These are phyloP conservation scores for Odocoileus virginianus DNA, from an alignment of 2,113 vertebrate genomes.

Conservation along the genomic window DNA sequence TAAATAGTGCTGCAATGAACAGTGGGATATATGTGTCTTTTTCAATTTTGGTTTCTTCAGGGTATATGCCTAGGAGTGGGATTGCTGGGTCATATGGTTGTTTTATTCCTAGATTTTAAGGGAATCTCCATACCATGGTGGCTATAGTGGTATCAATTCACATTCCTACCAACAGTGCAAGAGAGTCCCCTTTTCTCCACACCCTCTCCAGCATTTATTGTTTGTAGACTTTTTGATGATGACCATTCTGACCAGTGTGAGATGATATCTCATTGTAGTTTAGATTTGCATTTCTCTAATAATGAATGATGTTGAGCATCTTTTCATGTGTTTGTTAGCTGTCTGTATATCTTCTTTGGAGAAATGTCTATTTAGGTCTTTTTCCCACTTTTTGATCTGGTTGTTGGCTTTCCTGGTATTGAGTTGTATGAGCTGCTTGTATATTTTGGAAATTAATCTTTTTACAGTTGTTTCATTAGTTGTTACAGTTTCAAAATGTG, in stretches of 20 bases:
- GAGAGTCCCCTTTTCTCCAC: background rate
- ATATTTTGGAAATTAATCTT: background rate
- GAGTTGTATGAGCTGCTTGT: background rate
- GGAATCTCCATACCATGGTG: background rate
- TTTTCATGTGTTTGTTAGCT: background rate
- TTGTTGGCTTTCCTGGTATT: background rate
- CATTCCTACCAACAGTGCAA: background rate
- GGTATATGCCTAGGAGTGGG: background rate
- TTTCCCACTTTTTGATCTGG: background rate
- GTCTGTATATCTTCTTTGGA: background rate
- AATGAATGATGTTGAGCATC: background rate
- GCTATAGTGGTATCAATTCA: background rate
- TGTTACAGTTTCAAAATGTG: background rate
- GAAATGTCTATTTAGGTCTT: background rate
- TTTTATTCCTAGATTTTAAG: background rate
- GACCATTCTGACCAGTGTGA: background rate
- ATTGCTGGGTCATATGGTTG: background rate
- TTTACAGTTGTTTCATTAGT: background rate
- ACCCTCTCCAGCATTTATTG: background rate
- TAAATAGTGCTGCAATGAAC: background rate
- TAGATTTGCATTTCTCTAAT: background rate
- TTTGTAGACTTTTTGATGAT: background rate
- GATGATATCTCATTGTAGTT: background rate
- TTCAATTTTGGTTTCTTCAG: background rate
- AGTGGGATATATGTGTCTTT: background rate